A percentile compares a stretch with the other conserved stretches of the same genome.
Evolutionary conservation across 2,797 vertebrate species (phyloP).

Genomic region (Petrocephalus sullivani): DNA sequence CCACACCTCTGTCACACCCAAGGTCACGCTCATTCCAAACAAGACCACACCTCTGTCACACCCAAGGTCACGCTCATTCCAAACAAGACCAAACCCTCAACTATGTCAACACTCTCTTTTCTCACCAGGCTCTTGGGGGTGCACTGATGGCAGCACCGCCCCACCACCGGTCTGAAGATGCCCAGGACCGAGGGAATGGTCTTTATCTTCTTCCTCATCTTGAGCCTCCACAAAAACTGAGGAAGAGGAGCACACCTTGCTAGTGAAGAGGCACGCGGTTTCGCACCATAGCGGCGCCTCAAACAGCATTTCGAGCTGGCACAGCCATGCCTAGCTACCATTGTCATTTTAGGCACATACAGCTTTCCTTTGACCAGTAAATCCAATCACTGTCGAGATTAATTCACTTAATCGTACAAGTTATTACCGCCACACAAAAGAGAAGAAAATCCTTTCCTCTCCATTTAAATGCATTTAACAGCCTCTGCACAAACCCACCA

Average conservation of each 20-base stretch:
- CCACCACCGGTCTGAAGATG: slow-evolving; percentile 62
- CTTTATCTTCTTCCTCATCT: slow-evolving; percentile 64
- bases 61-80: not conserved
- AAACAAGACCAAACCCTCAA: not conserved
- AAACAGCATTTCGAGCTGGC: not conserved
- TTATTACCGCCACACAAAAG: not conserved
- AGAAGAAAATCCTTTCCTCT: not conserved
- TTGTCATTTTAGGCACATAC: not conserved
- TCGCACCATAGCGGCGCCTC: not conserved
- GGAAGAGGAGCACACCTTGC: not conserved
- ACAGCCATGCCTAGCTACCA: not conserved
- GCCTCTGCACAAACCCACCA: not conserved
- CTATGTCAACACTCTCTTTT: not conserved
- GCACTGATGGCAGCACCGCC: slow-evolving; percentile 82
- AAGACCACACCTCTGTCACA: not conserved
- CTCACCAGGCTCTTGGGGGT: slow-evolving; percentile 83
- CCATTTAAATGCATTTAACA: not conserved
- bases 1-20: not conserved
- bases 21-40: not conserved
- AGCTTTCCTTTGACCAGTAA: not conserved
- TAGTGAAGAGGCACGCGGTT: not conserved
- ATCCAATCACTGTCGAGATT: not conserved
- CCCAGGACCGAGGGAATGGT: slow-evolving; percentile 65
- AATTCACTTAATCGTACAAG: not conserved
- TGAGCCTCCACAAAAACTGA: slow-evolving; percentile 56